These are phyloP conservation scores for Germaria angustata DNA, from an alignment of 2,888 invertebrate genomes.

Conservation along the genomic window DNA sequence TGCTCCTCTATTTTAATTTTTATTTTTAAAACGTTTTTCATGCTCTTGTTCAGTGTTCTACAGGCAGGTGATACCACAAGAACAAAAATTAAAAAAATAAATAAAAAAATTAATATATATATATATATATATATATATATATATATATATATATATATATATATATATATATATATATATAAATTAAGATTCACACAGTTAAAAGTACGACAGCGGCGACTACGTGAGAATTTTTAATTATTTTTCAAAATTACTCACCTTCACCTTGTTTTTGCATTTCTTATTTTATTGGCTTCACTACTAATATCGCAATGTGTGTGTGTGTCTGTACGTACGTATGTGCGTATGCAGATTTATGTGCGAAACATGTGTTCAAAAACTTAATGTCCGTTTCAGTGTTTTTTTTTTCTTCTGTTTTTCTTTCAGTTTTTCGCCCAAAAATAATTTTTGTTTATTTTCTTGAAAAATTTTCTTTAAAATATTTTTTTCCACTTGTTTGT, in stretches of 20 bases:
- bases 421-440: neutral
- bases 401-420: neutral
- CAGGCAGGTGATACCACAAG: constrained; percentile 14
- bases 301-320: neutral
- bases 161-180: too few relatives aligned
- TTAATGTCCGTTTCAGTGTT: constrained; percentile 16
- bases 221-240: constrained; percentile 38
- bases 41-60: constrained; percentile 12
- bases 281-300: constrained; percentile 16
- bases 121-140: too few relatives aligned
- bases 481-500: too few relatives aligned
- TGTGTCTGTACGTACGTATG: neutral
- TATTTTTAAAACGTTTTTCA: constrained; percentile 34
- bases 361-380: constrained; percentile 35
- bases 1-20: constrained; percentile 19
- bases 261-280: constrained; percentile 55
- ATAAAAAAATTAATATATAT: too few relatives aligned
- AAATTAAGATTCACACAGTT: neutral
- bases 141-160: too few relatives aligned
- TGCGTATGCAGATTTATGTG: constrained; percentile 23
- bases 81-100: neutral
- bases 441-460: constrained; percentile 24
- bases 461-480: constrained; percentile 37
- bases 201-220: neutral
- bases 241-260: constrained; percentile 58